Percentiles rank a stretch among this genome's conserved stretches.
These are phyloP conservation scores for Onychomys torridus DNA, from an alignment of 2,797 vertebrate genomes.

Conservation along the genomic window DNA sequence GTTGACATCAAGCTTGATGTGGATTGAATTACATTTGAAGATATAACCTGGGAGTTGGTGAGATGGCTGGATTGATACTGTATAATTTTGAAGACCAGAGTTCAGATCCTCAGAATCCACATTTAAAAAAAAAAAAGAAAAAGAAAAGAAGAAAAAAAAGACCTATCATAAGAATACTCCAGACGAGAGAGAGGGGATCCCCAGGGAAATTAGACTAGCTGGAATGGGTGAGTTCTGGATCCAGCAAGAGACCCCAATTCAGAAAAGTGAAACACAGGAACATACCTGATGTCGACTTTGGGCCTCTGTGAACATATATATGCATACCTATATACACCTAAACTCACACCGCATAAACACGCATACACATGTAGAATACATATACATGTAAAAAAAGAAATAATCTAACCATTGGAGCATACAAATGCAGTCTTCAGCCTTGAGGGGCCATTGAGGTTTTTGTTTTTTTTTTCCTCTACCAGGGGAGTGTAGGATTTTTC, in stretches of 20 bases:
- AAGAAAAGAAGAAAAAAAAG: neutral
- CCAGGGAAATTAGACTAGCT: neutral
- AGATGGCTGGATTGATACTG: neutral
- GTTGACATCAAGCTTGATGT: neutral
- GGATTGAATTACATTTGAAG: neutral
- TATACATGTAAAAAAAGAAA: too few relatives aligned
- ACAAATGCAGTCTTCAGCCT: rapidly evolving
- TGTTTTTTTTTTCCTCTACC: too few relatives aligned
- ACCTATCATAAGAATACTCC: too few relatives aligned
- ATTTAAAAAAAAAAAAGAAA: neutral
- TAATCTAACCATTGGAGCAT: rapidly evolving
- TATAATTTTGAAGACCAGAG: neutral
- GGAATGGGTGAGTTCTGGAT: neutral
- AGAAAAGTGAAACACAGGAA: neutral
- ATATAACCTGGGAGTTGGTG: neutral
- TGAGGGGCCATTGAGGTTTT: neutral
- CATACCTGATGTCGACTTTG: neutral
- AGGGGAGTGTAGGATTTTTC: too few relatives aligned
- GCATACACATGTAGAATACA: neutral
- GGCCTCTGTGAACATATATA: neutral
- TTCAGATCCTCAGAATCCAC: neutral
- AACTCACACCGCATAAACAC: neutral
- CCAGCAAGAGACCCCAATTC: neutral
- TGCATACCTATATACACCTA: neutral
- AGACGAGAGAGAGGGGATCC: neutral